These are phyloP conservation scores for Pelobates cultripes DNA, from an alignment of 2,797 vertebrate species.

Conservation along the genomic window DNA sequence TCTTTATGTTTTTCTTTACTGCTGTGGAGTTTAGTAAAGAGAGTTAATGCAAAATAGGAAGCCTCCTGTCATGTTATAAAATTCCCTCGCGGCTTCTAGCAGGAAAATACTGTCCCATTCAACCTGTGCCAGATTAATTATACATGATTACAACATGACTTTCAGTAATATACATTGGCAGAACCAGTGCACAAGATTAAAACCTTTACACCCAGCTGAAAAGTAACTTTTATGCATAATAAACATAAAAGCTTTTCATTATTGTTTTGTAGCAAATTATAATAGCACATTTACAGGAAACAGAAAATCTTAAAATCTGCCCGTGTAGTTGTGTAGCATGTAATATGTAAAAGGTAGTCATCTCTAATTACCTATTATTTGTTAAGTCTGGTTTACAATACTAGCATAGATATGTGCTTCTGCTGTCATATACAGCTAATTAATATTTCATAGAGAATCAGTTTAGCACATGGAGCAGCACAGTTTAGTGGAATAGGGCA, in stretches of 20 bases:
- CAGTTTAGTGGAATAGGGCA: no score
- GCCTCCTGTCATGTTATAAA: no score
- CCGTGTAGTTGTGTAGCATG: neutral
- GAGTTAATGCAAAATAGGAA: no score
- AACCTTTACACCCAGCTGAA: slow-evolving; percentile 24
- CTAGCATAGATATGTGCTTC: neutral
- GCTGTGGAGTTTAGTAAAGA: no score
- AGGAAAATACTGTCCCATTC: slow-evolving; percentile 24
- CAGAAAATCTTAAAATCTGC: neutral
- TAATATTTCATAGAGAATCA: no score
- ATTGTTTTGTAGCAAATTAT: slow-evolving; percentile 24
- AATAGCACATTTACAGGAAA: slow-evolving; percentile 9
- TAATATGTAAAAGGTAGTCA: neutral
- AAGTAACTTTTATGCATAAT: slow-evolving; percentile 29
- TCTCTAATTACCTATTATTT: neutral
- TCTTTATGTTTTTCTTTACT: no score
- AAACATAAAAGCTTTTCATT: slow-evolving; percentile 32
- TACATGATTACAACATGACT: slow-evolving; percentile 47
- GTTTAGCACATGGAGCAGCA: no score
- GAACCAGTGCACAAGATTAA: slow-evolving; percentile 23
- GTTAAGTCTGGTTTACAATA: neutral
- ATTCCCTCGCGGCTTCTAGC: neutral
- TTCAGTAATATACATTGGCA: slow-evolving; percentile 44
- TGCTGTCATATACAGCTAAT: no score
- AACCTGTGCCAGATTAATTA: slow-evolving; percentile 43